A percentile compares a stretch with the other conserved stretches of the same genome.
Conservation (phyloP, 92 coral and sea anemone genomes). For the Porites divaricata region DNA sequence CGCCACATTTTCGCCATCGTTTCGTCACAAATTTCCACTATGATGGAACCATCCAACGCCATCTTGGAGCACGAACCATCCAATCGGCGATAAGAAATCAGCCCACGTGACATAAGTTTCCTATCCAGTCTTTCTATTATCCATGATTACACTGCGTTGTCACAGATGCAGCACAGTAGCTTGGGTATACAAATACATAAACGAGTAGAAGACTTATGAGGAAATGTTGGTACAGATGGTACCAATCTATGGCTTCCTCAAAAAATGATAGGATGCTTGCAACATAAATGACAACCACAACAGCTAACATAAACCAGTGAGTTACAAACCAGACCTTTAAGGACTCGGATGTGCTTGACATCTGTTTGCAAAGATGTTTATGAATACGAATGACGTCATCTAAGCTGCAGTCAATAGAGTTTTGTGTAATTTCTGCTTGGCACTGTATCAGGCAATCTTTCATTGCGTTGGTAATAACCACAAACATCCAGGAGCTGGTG, state of each 20-base stretch:
- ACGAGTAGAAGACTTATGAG: slow-evolving; percentile 13
- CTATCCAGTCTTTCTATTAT: too few relatives aligned
- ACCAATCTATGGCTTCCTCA: slow-evolving; percentile 16
- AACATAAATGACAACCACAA: slow-evolving; percentile 48
- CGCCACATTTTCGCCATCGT: too few relatives aligned
- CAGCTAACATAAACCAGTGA: slow-evolving; percentile 65
- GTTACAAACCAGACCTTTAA: slow-evolving; percentile 66
- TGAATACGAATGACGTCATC: slow-evolving; percentile 61
- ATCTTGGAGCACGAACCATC: too few relatives aligned
- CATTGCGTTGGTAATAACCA: slow-evolving; percentile 51
- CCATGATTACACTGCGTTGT: slow-evolving; percentile 57
- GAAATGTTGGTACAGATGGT: neutral
- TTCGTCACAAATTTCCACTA: too few relatives aligned
- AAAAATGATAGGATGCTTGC: slow-evolving; percentile 33
- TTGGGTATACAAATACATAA: slow-evolving; percentile 71
- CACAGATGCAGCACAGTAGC: slow-evolving; percentile 76
- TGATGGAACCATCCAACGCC: too few relatives aligned
- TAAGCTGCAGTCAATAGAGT: slow-evolving; percentile 14
- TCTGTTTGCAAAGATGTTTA: slow-evolving; percentile 48
- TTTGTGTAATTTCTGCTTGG: slow-evolving; percentile 40
- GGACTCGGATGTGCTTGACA: slow-evolving; percentile 56
- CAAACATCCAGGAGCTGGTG: slow-evolving; percentile 65
- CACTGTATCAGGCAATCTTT: slow-evolving; percentile 52
- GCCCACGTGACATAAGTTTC: too few relatives aligned
- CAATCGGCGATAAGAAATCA: too few relatives aligned